These are phyloP conservation scores for Cynopterus sphinx DNA, from an alignment of 2,797 vertebrate genomes.

Conservation along the genomic window DNA sequence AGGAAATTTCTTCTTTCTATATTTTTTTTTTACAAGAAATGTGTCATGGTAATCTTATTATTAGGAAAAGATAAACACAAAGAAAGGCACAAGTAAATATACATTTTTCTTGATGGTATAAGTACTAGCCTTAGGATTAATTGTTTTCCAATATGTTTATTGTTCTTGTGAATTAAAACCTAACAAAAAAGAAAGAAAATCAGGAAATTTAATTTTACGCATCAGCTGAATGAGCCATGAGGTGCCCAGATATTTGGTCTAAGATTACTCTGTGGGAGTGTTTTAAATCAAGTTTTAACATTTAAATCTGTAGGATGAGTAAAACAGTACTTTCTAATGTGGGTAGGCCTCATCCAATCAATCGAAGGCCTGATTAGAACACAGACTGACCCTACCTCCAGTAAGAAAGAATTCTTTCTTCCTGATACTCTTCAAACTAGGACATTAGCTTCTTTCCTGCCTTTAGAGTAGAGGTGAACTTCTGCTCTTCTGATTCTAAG, in stretches of 20 bases:
- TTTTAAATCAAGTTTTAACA: background rate
- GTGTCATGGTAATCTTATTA: background rate
- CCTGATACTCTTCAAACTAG: background rate
- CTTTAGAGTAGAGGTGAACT: background rate
- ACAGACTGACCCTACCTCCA: background rate
- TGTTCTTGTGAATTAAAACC: background rate
- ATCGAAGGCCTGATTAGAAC: background rate
- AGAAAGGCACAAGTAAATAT: background rate
- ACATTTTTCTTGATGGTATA: background rate
- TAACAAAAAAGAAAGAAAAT: background rate
- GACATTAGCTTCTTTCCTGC: background rate
- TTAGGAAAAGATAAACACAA: background rate
- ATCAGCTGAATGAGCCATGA: background rate
- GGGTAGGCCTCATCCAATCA: background rate
- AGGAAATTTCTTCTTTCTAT: background rate
- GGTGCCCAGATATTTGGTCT: background rate
- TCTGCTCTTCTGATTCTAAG: background rate
- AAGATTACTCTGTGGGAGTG: background rate
- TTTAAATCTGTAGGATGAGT: background rate
- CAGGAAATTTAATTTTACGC: background rate
- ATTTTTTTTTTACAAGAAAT: background rate
- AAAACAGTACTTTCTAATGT: background rate
- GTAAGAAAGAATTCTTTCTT: background rate
- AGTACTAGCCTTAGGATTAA: background rate
- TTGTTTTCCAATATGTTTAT: background rate